Percentiles rank a stretch among this genome's conserved stretches.
Evolutionary conservation across 2,888 invertebrate genomes (phyloP).

Genomic region (Eueremaeus valkanovi): DNA sequence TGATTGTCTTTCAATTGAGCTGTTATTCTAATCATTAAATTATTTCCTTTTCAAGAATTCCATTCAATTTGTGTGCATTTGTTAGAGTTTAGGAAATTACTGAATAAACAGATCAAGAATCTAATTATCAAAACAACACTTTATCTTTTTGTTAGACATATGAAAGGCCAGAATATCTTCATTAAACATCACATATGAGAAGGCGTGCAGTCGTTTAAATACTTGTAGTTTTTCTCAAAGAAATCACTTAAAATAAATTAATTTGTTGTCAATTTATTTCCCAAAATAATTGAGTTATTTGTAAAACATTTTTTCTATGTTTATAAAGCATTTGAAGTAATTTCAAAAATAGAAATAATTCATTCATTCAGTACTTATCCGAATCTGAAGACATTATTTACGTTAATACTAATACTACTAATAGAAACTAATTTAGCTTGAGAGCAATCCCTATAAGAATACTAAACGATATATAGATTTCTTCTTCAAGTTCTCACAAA

Average conservation of each 20-base stretch:
- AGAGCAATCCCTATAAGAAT: neutral
- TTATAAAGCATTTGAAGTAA: too few species aligned
- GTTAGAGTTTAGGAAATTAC: neutral
- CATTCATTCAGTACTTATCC: constrained; percentile 9
- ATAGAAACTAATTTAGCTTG: neutral
- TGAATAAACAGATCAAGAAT: neutral
- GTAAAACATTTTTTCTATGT: neutral
- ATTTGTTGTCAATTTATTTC: constrained; percentile 30
- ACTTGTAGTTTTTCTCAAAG: neutral
- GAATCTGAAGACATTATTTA: too few species aligned
- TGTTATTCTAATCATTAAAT: neutral
- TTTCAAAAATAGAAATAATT: neutral
- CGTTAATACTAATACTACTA: too few species aligned
- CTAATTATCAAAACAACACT: too few species aligned
- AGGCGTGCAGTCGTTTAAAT: constrained; percentile 4
- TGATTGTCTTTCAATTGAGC: neutral
- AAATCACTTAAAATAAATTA: constrained; percentile 2
- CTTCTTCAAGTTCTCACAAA: neutral
- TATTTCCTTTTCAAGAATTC: neutral
- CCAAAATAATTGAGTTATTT: constrained; percentile 10
- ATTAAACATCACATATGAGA: too few species aligned
- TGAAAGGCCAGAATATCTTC: too few species aligned
- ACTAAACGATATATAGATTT: neutral
- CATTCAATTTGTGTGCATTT: neutral
- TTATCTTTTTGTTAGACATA: too few species aligned